These are phyloP conservation scores for Jaculus jaculus DNA, from an alignment of 2,113 vertebrate genomes.

Conservation along the genomic window DNA sequence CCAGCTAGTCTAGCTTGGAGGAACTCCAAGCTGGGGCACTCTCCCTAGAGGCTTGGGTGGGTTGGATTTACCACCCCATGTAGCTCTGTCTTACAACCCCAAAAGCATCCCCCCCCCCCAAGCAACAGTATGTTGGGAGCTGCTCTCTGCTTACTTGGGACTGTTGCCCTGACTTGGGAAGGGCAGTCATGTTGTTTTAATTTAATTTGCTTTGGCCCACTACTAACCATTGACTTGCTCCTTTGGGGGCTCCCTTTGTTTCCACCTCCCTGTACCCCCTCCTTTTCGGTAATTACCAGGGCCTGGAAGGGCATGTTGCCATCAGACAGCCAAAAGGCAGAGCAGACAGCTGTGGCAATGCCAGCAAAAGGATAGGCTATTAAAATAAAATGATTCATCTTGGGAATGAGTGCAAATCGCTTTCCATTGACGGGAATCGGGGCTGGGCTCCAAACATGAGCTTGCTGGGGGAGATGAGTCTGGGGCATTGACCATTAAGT, in stretches of 20 bases:
- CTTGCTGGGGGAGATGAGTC: slow-evolving; percentile 6
- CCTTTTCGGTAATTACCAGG: neutral
- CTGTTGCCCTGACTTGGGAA: neutral
- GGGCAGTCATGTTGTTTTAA: neutral
- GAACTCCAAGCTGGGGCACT: neutral
- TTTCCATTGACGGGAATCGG: slow-evolving; percentile 74
- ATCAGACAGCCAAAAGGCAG: slow-evolving; percentile 77
- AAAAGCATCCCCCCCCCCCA: neutral
- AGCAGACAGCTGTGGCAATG: slow-evolving; percentile 70
- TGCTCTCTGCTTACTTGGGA: neutral
- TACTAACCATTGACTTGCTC: rapidly evolving
- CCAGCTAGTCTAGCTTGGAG: neutral
- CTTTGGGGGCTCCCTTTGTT: neutral
- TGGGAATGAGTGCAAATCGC: slow-evolving; percentile 64
- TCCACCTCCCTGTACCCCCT: neutral
- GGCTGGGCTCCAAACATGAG: slow-evolving; percentile 54
- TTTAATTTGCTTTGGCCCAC: neutral
- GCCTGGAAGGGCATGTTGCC: slow-evolving; percentile 68
- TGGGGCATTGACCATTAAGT: slow-evolving; percentile 64
- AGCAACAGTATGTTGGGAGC: rapidly evolving
- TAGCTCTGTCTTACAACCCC: neutral
- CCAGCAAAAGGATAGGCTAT: slow-evolving; percentile 76
- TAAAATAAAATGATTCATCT: slow-evolving; percentile 84
- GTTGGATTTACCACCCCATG: neutral
- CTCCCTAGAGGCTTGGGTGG: neutral